Evolutionary conservation across 2,113 vertebrate genomes (phyloP).

Genomic region (Melierax canorus): DNA sequence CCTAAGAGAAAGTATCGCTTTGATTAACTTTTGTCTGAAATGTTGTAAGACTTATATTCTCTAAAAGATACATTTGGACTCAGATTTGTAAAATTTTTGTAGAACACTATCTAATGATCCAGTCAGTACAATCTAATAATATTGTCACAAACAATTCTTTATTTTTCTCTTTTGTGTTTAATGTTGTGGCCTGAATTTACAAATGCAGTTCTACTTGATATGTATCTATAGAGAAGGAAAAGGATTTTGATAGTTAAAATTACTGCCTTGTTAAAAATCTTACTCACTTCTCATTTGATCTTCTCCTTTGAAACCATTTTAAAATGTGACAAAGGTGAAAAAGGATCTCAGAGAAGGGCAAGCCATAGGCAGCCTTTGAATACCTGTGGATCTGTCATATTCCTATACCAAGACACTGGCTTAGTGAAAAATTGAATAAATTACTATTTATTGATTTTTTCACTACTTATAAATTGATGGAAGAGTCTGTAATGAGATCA

Average conservation of each 20-base stretch:
- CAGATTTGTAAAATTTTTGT: background rate
- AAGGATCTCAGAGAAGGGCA: background rate
- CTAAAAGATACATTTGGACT: background rate
- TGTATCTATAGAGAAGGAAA: background rate
- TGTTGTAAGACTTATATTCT: background rate
- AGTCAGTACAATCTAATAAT: background rate
- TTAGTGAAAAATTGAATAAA: slow-evolving; percentile 11
- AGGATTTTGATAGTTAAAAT: background rate
- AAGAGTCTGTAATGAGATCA: background rate
- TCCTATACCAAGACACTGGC: background rate
- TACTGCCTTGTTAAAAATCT: background rate
- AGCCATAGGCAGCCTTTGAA: background rate
- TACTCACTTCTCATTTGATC: background rate
- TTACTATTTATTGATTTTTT: background rate
- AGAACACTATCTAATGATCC: background rate
- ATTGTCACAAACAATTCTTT: background rate
- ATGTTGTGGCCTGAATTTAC: background rate
- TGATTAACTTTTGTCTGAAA: background rate
- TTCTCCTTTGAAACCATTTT: background rate
- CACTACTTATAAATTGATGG: background rate
- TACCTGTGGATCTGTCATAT: background rate
- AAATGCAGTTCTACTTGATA: background rate
- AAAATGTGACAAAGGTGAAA: background rate
- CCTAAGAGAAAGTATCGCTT: background rate
- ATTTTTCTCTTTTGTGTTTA: background rate